Evolutionary conservation across 2,797 vertebrate genomes (phyloP), one percentile per base, ranked within the genome.

Genomic region (Sebastes matsubarae): DNA sequence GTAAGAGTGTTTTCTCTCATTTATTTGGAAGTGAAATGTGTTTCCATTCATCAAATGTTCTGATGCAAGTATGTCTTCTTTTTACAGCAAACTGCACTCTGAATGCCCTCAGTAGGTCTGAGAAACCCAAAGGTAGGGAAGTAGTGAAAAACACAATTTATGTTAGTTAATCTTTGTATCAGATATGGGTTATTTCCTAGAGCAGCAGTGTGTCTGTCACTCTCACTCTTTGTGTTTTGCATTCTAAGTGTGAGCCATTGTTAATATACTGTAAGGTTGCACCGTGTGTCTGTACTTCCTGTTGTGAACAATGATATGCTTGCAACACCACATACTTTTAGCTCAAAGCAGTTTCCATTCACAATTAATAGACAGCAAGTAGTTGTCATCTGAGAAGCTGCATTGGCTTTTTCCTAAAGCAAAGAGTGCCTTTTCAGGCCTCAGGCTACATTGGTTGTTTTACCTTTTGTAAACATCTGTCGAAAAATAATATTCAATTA

Each of bases 131-230:
- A 36, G 58, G 73, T 80, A 38, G 6, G 22, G 5, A 57, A 42
- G 38, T 0, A 42, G 0, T 42, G 0, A 42, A 42, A 42, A 0
- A 0, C 38, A 42, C 0, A 14, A 42, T 0, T 6, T 42, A 42
- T 42, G 38, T 42, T 0, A 14, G 38, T 32, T 30, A 3, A 32
- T 60, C 58, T 63, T 12, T 63, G 60, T 61, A n/a, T 61, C 29
- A 61, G 18, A 61, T 32, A 42, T 42, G 38, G 2, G 38, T 42
- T 10, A 61, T 18, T 6, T 30, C 29, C 18, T 61, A 3, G 7
- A 29, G 29, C 30, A n/a, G 30, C 29, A 38, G 36, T 38, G 0
- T 12, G 11, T 13, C 10, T 34, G 2, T 8, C 8, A 18, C 14
- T 27, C 14, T 22, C 30, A 4, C 30, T 22, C 1, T 4, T 32